Evolutionary conservation across 2,113 vertebrate genomes (phyloP).

Genomic region (Melanerpes aurifrons): DNA sequence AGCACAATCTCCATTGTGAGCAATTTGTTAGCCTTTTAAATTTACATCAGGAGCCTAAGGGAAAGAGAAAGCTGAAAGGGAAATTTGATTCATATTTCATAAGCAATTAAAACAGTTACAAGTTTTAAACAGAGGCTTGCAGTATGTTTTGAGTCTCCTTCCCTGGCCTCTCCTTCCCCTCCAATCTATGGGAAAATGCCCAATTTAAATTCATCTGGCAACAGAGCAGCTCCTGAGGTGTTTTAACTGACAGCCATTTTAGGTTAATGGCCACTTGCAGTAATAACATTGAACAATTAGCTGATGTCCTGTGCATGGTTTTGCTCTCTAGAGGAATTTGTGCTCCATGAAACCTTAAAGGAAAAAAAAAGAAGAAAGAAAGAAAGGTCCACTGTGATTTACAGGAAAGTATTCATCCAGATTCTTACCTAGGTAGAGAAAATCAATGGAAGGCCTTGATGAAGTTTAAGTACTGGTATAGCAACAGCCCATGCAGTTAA

Average conservation of each 20-base stretch:
- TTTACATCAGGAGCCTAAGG: slow-evolving; percentile 9
- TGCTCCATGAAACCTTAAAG: background rate
- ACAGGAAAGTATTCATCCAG: slow-evolving; percentile 30
- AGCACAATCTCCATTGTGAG: background rate
- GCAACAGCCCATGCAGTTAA: background rate
- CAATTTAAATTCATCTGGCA: slow-evolving; percentile 44
- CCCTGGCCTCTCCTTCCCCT: background rate
- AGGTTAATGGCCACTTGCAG: slow-evolving; percentile 44
- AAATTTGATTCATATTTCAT: slow-evolving; percentile 42
- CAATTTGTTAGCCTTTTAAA: slow-evolving; percentile 7
- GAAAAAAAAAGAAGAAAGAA: background rate
- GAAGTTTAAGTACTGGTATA: background rate
- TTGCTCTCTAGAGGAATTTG: background rate
- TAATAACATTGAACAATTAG: slow-evolving; percentile 46
- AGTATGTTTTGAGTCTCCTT: background rate
- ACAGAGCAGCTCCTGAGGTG: slow-evolving; percentile 17
- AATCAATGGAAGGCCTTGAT: slow-evolving; percentile 27
- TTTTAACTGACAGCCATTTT: slow-evolving; percentile 20
- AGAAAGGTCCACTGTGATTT: background rate
- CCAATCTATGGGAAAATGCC: slow-evolving; percentile 8
- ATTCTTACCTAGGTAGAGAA: slow-evolving; percentile 30
- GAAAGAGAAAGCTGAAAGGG: background rate
- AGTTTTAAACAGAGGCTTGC: slow-evolving; percentile 18
- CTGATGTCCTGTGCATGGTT: background rate
- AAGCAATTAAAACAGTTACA: slow-evolving; percentile 41